Base-by-base conservation (phyloP, 2,797 vertebrate genomes). In the Capromys pilorides region DNA sequence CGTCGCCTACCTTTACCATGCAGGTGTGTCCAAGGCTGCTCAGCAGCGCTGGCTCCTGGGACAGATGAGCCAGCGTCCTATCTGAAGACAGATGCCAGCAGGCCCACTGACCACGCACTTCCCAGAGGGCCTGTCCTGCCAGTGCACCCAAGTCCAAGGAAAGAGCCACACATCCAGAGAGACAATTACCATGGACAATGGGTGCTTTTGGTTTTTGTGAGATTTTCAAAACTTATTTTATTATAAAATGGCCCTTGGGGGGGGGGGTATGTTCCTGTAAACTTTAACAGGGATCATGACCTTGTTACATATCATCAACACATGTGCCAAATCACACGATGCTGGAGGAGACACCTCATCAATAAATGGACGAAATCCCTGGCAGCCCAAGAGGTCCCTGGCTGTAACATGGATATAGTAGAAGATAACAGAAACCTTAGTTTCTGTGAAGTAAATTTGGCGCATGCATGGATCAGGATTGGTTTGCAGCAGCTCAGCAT, bases 231-330 rank as follows among this genome's bases (percentile, higher is more conserved):
- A 82, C 7, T 14, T 41, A 73, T 49, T 62, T 11, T 41, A 66
- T 95, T 51, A 12, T 93, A 71, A 93, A 92, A 64, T 59, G 78
- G 36, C 75, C n/a, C 24, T 93, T 82, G 69, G 67, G 67, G 11
- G 8, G 64, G 45, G 18, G 5, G 16, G 31, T 49, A 28, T 8
- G 33, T 78, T 87, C 39, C 45, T 84, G 54, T 91, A 75, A 80
- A 45, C 69, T 91, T 94, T 92, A 85, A 75, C 59, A 41, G 61
- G 13, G 24, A 24, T 79, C 69, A 33, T 51, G 31, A 2, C 61
- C 94, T 94, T 59, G 21, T 69, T 12, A 54, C 54, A 84, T 10
- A 57, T 13, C 49, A 19, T 7, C 41, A 71, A 6, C 66, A 22
- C 16, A 1, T 39, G 33, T 82, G 31, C 49, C n/a, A 21, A 84